These are phyloP conservation scores for Danio rerio DNA, from an alignment of 2,113 vertebrate genomes.

Conservation along the genomic window DNA sequence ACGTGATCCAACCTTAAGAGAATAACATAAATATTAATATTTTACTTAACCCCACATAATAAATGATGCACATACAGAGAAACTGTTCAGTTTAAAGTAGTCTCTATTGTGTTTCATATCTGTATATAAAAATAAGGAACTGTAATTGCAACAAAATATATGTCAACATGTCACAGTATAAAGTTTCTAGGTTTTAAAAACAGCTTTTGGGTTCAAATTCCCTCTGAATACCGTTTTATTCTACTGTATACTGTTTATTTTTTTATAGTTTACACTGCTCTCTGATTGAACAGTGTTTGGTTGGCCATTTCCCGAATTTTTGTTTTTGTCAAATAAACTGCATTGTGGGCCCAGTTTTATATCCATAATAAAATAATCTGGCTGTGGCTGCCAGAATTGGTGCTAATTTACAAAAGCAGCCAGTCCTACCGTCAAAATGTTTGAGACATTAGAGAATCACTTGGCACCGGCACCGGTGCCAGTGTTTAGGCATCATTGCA, in stretches of 20 bases:
- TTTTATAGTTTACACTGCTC: neutral
- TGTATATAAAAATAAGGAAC: neutral
- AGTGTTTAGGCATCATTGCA: neutral
- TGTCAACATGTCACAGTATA: neutral
- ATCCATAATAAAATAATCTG: neutral
- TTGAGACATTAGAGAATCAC: neutral
- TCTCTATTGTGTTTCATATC: no score
- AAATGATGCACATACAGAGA: no score
- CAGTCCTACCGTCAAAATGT: neutral
- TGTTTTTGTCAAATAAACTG: neutral
- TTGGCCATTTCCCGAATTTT: neutral
- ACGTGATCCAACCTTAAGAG: no score
- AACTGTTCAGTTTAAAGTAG: no score
- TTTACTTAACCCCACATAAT: no score
- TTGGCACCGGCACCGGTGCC: neutral
- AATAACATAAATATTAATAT: no score
- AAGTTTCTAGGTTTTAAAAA: neutral
- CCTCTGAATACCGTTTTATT: neutral
- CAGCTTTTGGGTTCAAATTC: neutral
- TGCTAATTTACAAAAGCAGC: neutral
- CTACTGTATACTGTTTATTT: neutral
- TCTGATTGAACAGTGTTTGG: neutral
- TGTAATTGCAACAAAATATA: no score
- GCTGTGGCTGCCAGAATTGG: neutral
- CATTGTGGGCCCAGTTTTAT: neutral